Evolutionary conservation across 2,888 invertebrate genomes (phyloP), one percentile per base, ranked within the genome.

Genomic region (Macaria notata): DNA sequence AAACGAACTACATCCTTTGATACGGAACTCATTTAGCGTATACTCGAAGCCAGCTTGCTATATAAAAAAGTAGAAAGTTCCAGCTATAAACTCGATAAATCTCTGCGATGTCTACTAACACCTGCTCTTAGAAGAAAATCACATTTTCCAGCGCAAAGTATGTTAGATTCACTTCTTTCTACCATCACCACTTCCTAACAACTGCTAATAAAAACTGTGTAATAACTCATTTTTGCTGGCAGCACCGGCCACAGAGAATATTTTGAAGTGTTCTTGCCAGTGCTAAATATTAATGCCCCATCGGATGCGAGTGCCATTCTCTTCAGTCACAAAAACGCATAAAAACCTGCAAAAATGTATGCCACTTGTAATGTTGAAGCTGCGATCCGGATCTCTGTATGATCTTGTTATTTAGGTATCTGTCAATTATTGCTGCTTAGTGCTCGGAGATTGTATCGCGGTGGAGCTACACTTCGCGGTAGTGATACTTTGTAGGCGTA

Each of bases 401-500:
- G 58, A 58, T 58, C 43, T 43, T 9, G 31, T 54, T 58, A 58
- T 58, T 58, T 58, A 58, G 54, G 54, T 54, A 31, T 46, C 49
- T 58, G 49, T 54, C 54, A 58, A 54, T 58, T 53, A 57, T 46
- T 57, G 49, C 47, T 38, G 45, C 8, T 36, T 31, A 53, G 43
- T 29, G 49, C 42, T 42, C 46, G 46, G 49, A 53, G 48, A 39
- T 7, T 39, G 45, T 36, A 49, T 31, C 9, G 36, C 42, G 9
- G 49, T 42, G 48, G 44, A 31, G 31, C 41, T 55, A 61, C 54
- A 61, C 59, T 63, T 65, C 57, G 63, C 58, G 63, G 59, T 46
- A 59, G 44, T 58, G 49, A 36, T 36, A 36, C 33, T 36, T 36
- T 36, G 33, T 36, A 36, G 7, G 19, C 19, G 19, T 19, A 19